Percentiles rank a stretch among this genome's conserved stretches.
phyloP scores from a whole-genome alignment of 2,113 vertebrate species.

The Bufo gargarizans region DNA sequence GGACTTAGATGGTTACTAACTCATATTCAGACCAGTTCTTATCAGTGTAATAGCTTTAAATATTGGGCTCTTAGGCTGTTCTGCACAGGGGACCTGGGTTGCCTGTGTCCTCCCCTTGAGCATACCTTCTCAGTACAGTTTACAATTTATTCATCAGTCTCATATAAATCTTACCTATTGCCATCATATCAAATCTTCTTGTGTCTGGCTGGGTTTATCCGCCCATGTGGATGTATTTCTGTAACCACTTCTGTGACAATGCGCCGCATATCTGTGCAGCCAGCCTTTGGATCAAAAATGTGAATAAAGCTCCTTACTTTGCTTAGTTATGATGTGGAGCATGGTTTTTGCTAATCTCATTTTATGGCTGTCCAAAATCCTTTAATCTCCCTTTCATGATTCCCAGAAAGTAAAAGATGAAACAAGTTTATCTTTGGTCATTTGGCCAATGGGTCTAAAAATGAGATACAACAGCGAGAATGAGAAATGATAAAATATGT shows the following conservation, averaged over 20 bases:
- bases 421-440: neutral
- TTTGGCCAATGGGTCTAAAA: neutral
- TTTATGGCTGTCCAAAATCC: slow-evolving; percentile 27
- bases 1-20: no score
- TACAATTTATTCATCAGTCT: no score
- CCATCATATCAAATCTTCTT: no score
- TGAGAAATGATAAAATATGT: neutral
- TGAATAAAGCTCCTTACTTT: slow-evolving; percentile 10
- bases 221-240: neutral
- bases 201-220: neutral
- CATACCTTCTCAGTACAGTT: no score
- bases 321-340: slow-evolving; percentile 13
- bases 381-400: slow-evolving; percentile 9
- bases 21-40: no score
- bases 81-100: no score
- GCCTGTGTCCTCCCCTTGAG: no score
- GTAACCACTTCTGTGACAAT: neutral
- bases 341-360: slow-evolving; percentile 23
- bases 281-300: slow-evolving; percentile 13
- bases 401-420: neutral
- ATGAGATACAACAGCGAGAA: neutral
- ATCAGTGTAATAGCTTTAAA: no score
- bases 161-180: no score
- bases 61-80: no score
- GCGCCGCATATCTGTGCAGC: neutral